Evolutionary conservation across 2,888 invertebrate species (phyloP).

Genomic region (Chironomus riparius): DNA sequence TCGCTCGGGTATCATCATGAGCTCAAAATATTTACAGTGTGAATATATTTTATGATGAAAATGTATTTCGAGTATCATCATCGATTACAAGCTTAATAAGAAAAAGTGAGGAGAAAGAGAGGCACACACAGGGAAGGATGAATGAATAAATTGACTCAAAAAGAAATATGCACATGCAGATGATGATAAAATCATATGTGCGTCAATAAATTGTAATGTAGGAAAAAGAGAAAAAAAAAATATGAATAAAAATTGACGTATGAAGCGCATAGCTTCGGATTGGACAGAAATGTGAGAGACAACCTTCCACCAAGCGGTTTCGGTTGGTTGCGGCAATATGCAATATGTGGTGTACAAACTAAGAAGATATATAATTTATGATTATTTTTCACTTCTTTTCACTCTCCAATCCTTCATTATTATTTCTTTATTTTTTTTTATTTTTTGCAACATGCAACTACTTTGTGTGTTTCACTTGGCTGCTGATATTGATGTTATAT

Average conservation of each 20-base stretch:
- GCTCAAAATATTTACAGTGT: too few species aligned
- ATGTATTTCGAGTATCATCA: too few species aligned
- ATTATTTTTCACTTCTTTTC: conserved; percentile 15
- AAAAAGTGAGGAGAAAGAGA: too few species aligned
- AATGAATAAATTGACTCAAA: too few species aligned
- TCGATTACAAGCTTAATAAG: too few species aligned
- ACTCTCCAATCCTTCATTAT: conserved; percentile 17
- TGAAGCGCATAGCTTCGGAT: conserved; percentile 17
- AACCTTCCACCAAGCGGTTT: background rate
- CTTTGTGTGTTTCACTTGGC: background rate
- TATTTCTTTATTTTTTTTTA: background rate
- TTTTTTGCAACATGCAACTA: conserved; percentile 18
- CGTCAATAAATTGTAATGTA: background rate
- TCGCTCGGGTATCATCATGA: too few species aligned
- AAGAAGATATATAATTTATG: conserved; percentile 23
- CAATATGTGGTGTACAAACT: background rate
- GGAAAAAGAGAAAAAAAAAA: background rate
- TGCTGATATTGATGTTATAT: background rate
- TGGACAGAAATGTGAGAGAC: conserved; percentile 1
- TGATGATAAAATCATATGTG: background rate
- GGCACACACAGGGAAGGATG: too few species aligned
- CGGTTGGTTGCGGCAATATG: conserved; percentile 12
- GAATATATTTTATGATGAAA: too few species aligned
- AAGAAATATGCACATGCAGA: too few species aligned
- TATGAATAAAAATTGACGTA: background rate